Evolutionary conservation across 2,113 vertebrate genomes (phyloP), one percentile per base, ranked within the genome.

Genomic region (Proterorhinus semilunaris): DNA sequence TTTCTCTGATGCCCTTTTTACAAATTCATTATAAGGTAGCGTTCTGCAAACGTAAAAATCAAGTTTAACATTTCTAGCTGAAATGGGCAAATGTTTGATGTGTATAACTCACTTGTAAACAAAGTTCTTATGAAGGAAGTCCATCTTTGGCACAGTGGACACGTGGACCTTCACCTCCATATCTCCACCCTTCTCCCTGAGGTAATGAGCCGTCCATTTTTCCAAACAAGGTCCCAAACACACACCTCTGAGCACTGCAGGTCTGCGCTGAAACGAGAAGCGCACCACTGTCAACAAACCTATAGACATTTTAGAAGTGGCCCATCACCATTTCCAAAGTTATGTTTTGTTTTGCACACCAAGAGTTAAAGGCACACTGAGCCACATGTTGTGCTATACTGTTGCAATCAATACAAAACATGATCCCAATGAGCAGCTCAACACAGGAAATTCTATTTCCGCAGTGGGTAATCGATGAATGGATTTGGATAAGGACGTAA

Each of bases 61-160:
- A 6, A 3, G 0, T 17, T 53, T 63, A 17, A 54, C 0, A 46
- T 49, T 10, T 21, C 50, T 10, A 54, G 7, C 15, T 8, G 15
- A 5, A 58, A 1, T 5, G 8, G 65, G 7, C 7, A 11, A 54
- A 0, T n/a, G 17, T 5, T 9, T 11, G 17, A 57, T 16, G 6
- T 47, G 13, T 49, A 61, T 17, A 27, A 6, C 76, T 83, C 70
- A 98, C 98, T 93, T 99, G 93, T 99, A 99, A 0, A 92, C 87
- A 93, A 98, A 98, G 89, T 98, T 99, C 91, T 98, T 99, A 83
- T 90, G 93, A 59, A 98, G 93, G 89, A 99, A 99, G 86, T 98
- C 94, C 96, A 99, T 96, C 90, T 94, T 94, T 45, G 95, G 86
- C 46, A 93, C 91, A 0, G 89, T 44, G 43, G 95, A 93, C 2